Evolutionary conservation across 2,888 invertebrate genomes (phyloP), one percentile per base, ranked within the genome.

Genomic region (Cerceris ruficornis): DNA sequence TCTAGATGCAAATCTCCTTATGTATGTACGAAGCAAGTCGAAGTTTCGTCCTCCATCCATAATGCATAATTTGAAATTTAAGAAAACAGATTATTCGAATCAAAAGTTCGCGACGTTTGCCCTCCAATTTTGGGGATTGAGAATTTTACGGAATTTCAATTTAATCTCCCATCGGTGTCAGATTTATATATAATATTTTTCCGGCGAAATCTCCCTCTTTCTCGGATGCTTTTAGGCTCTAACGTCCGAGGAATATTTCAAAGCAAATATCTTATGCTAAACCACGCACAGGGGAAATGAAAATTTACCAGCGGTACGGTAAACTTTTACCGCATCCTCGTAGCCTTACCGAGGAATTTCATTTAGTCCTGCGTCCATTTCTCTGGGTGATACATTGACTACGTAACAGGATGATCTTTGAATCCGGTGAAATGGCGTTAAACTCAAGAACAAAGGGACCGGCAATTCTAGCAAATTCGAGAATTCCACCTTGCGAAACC

Each of bases 341-440:
- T 46, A 17, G 8, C 15, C 42, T 17, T n/a, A 49, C n/a, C 52
- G 54, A 39, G 66, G 71, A 60, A 65, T 60, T 72, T 66, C 65
- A 72, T 72, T 72, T 66, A 52, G 57, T 6, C 28, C 60, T 42
- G n/a, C 43, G 59, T 59, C 71, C 66, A 28, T 66, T 72, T 59
- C 14, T 7, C 50, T 52, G 28, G n/a, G 54, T 60, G 65, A 72
- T 72, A 66, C 65, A 71, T 65, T 15, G 57, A 13, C 70, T 55
- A 14, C 13, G 28, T 55, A 28, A 59, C 50, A 55, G 69, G 60
- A 55, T 55, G 61, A 68, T 68, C 39, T 54, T 17, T 8, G 46
- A 61, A 43, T 46, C 46, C 46, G 15, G 8, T 41, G 43, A 57
- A 57, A 57, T 28, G 28, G 8, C 7, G 55, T 9, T 57, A 28